Evolutionary conservation across 2,888 invertebrate species (phyloP).

Genomic region (Nebria salina): DNA sequence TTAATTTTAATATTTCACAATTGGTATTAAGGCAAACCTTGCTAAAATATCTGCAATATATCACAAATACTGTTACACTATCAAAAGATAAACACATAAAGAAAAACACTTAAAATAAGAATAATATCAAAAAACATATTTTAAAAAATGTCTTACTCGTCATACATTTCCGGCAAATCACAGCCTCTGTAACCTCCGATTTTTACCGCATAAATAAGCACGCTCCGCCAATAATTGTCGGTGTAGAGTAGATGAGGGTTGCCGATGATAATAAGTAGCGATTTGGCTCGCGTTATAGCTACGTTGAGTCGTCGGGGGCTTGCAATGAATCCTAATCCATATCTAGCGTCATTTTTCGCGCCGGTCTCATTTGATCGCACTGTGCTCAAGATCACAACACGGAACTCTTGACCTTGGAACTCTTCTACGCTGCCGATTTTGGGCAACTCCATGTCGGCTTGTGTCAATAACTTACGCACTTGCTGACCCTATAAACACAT

Average conservation of each 20-base stretch:
- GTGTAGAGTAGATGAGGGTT: slow-evolving; percentile 77
- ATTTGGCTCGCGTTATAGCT: slow-evolving; percentile 84
- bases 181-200: slow-evolving; percentile 77
- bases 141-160: too few relatives aligned
- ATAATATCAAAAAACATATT: too few relatives aligned
- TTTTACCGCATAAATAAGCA: slow-evolving; percentile 71
- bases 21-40: too few relatives aligned
- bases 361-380: slow-evolving; percentile 66
- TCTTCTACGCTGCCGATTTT: slow-evolving; percentile 87
- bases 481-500: slow-evolving; percentile 68
- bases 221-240: slow-evolving; percentile 75
- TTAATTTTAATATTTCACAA: too few relatives aligned
- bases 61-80: too few relatives aligned
- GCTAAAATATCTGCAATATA: too few relatives aligned
- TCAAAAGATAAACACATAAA: too few relatives aligned
- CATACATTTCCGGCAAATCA: slow-evolving; percentile 63
- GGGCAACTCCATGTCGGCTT: slow-evolving; percentile 66
- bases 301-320: slow-evolving; percentile 88
- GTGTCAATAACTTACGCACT: slow-evolving; percentile 67
- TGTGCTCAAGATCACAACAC: slow-evolving; percentile 78
- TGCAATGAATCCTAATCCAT: slow-evolving; percentile 77
- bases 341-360: slow-evolving; percentile 62
- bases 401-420: slow-evolving; percentile 84
- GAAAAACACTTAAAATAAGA: too few relatives aligned
- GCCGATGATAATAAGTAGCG: slow-evolving; percentile 82